Evolutionary conservation across 2,113 vertebrate species (phyloP), one percentile per base, ranked within the genome.

Genomic region (Procavia capensis): DNA sequence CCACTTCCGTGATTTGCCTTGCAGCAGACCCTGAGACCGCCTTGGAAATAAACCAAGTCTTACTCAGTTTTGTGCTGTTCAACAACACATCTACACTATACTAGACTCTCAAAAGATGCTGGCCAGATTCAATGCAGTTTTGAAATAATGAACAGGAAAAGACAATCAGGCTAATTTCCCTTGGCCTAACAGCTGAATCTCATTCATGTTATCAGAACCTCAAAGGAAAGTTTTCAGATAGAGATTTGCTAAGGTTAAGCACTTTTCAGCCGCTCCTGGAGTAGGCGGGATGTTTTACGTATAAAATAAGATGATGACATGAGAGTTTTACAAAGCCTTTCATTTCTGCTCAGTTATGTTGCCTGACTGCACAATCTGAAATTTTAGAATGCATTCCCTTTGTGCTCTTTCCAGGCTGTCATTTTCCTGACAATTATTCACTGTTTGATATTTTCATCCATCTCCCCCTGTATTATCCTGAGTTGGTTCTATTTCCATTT

Each of bases 321-420:
- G 91, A 94, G 95, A 84, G 64, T 89, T 88, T 75, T 54, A 88
- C 90, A 96, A 96, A 95, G 95, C 70, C 82, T 96, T 97, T 91
- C 94, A 92, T 93, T 95, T 94, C 90, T 81, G 85, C 91, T 87
- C 86, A 93, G 92, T 82, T 93, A 68, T 87, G 94, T 86, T 92
- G 97, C 96, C 92, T 95, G 96, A 95, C 96, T 94, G 91, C 85
- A 96, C 95, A 94, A 87, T 88, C 85, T 76, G 92, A 96, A 97
- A 97, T 97, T 96, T 97, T 96, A 97, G 96, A 96, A 93, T 92
- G 90, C 45, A 57, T 29, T 94, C 82, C 90, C 20, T 96, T 96
- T 98, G 92, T 97, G 95, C 75, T 75, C 39, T n/a, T 43, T 19
- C 39, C 41, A 39, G 92, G 41, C 85, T 96, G 95, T 95, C 95